phyloP scores from a whole-genome alignment of 2,888 invertebrate species.

The Cephus rjabovi region DNA sequence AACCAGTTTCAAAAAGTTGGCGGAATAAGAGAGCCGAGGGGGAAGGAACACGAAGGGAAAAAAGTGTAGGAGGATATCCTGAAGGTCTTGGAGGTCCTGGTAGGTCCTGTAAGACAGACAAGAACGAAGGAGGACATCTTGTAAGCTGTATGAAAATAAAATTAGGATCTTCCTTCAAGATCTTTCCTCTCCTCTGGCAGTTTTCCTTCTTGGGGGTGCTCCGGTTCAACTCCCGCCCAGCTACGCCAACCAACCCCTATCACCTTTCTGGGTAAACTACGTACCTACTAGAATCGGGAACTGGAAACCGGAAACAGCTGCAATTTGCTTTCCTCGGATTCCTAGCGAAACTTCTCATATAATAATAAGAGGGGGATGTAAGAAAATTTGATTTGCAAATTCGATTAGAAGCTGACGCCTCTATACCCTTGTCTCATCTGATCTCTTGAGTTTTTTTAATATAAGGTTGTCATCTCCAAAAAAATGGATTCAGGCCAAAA shows the following conservation, averaged over 20 bases:
- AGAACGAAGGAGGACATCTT: neutral
- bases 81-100: neutral
- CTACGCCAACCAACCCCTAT: neutral
- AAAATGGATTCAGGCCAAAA: neutral
- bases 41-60: neutral
- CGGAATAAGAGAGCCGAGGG: slow-evolving; percentile 5
- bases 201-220: neutral
- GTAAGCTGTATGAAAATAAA: neutral
- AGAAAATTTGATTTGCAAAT: too few relatives aligned
- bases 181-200: neutral
- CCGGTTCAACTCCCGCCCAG: neutral
- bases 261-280: neutral
- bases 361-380: too few relatives aligned
- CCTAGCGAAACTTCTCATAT: neutral
- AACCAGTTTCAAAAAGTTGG: slow-evolving; percentile 43
- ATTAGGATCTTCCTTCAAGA: neutral
- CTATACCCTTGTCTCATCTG: neutral
- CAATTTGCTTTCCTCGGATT: neutral
- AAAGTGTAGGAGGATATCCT: neutral
- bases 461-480: neutral
- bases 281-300: neutral
- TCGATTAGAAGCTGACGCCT: too few relatives aligned
- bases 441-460: neutral
- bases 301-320: neutral
- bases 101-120: neutral